Evolutionary conservation across 2,113 vertebrate species (phyloP), one percentile per base, ranked within the genome.

Genomic region (Forbesichthys agassizii): DNA sequence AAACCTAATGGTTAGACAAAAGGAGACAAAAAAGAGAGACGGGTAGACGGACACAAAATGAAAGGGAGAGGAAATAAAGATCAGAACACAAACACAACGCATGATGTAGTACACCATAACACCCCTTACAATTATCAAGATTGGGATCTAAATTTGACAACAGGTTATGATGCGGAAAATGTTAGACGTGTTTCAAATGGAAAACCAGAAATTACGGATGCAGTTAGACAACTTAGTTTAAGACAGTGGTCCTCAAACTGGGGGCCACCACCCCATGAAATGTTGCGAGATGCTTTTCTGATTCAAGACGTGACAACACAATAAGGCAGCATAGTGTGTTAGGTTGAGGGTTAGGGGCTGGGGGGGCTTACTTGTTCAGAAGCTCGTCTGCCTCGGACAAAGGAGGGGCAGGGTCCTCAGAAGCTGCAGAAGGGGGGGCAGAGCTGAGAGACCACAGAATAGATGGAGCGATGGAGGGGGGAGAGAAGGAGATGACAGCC

Each of bases 321-420:
- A 55, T 18, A 71, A 57, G 68, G 64, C 47, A 16, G 46, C 27
- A 14, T 4, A 7, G 47, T 49, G 48, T 16, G 57, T 27, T 27
- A 27, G 27, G 27, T 3, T 27, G 27, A 14, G 56, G 20, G n/a
- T 11, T 12, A 12, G 48, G 18, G 61, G 9, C 5, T 7, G 53
- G 11, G 58, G 73, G 74, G 68, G 74, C 96, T 96, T 94, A 97
- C 96, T 97, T 97, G 92, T 96, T 93, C 77, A 96, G 93, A 84
- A 97, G 94, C 61, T 96, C 96, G 16, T 97, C 94, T 9, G 95
- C 94, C 85, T 96, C 96, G 6, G 95, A 92, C 85, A 97, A 91
- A 91, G 94, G 94, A 55, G 95, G 87, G 83, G 94, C 92, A 59
- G 94, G 85, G 81, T 96, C 95, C 88, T 97, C 95, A 80, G 94